A percentile compares a stretch with the other conserved stretches of the same genome.
These are phyloP conservation scores for Rhadina sibilatrix DNA, from an alignment of 2,113 vertebrate species.

Conservation along the genomic window DNA sequence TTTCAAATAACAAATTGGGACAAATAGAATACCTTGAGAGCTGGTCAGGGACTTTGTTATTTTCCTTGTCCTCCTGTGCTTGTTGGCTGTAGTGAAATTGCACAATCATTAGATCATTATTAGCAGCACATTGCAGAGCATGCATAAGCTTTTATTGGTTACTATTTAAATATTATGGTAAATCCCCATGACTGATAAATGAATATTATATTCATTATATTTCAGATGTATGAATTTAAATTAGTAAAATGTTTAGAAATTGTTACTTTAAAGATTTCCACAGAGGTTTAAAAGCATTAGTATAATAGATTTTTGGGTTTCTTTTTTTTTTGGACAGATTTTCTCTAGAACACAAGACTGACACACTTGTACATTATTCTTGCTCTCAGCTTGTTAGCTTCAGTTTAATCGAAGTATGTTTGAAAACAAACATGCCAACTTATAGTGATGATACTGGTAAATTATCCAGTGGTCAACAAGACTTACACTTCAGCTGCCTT, in stretches of 20 bases:
- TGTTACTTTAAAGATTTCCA: background rate
- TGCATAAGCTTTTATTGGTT: background rate
- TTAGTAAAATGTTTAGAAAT: background rate
- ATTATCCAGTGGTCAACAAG: background rate
- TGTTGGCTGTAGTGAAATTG: slow-evolving; percentile 60
- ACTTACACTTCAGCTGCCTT: background rate
- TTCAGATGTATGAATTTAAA: background rate
- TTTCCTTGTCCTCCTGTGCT: slow-evolving; percentile 61
- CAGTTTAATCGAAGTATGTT: background rate
- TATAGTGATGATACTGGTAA: background rate
- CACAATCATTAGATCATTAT: slow-evolving; percentile 25
- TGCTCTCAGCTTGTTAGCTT: background rate
- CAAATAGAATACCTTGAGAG: slow-evolving; percentile 55
- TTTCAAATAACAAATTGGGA: background rate
- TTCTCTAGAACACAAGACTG: background rate
- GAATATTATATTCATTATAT: background rate
- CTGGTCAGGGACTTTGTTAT: slow-evolving; percentile 39
- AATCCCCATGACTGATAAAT: background rate
- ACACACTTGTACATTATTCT: background rate
- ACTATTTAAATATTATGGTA: background rate
- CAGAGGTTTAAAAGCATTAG: background rate
- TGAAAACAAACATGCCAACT: background rate
- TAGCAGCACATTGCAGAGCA: background rate
- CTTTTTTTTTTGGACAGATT: background rate
- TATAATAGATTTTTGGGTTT: background rate